Evolutionary conservation across 2,888 invertebrate genomes (phyloP).

Genomic region (Sussaba pulchella): DNA sequence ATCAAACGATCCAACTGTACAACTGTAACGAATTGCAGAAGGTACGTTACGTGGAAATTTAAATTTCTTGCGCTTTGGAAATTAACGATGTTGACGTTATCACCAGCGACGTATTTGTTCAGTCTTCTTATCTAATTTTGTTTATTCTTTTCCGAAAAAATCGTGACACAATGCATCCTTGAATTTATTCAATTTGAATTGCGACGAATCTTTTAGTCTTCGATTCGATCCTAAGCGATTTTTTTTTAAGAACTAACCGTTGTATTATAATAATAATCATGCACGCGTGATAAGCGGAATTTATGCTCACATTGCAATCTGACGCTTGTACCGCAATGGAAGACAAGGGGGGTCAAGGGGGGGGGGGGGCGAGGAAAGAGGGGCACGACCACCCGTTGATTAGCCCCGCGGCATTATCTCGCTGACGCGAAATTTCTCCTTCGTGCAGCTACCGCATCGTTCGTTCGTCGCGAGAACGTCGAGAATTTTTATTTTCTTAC

Average conservation of each 20-base stretch:
- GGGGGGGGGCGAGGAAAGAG: too few species aligned
- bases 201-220: too few species aligned
- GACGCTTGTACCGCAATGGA: not conserved
- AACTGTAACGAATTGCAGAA: not conserved
- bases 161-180: too few species aligned
- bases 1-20: not conserved
- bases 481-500: conserved; percentile 32
- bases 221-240: too few species aligned
- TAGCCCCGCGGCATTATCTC: not conserved
- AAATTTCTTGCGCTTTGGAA: not conserved
- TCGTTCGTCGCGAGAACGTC: not conserved
- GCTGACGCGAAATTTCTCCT: conserved; percentile 6
- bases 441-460: not conserved
- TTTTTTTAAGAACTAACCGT: too few species aligned
- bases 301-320: too few species aligned
- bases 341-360: not conserved
- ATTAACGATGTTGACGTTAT: not conserved
- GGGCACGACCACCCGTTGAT: too few species aligned
- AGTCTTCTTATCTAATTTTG: not conserved
- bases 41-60: not conserved
- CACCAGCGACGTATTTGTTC: conserved; percentile 3
- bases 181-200: too few species aligned
- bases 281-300: too few species aligned
- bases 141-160: not conserved
- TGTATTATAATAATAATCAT: too few species aligned